Conservation (phyloP, 1,140 invertebrate species). For the Zaprionus ornatus region DNA sequence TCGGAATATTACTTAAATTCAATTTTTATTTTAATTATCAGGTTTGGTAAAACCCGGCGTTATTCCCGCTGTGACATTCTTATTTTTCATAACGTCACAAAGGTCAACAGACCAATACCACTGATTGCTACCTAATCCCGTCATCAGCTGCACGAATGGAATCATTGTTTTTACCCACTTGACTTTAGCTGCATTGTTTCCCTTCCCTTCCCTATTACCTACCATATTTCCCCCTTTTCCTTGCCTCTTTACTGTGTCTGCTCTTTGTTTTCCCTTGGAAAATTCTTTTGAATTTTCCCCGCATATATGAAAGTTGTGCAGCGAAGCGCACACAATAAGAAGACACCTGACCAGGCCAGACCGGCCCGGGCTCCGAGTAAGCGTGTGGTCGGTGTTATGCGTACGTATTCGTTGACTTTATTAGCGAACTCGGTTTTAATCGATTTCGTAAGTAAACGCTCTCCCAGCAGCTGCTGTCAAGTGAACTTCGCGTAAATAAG, state of each 20-base stretch:
- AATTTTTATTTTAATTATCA: slow-evolving; percentile 25
- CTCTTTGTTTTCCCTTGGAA: slow-evolving; percentile 12
- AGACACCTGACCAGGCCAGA: slow-evolving; percentile 16
- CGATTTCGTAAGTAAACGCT: slow-evolving; percentile 46
- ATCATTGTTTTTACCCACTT: slow-evolving; percentile 61
- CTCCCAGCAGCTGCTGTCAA: slow-evolving; percentile 39
- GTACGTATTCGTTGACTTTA: slow-evolving; percentile 24
- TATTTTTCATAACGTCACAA: slow-evolving; percentile 1
- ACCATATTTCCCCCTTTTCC: neutral
- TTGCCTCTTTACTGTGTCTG: slow-evolving; percentile 2
- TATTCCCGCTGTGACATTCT: slow-evolving; percentile 56
- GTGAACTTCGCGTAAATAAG: slow-evolving; percentile 38
- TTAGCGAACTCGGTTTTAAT: slow-evolving; percentile 36
- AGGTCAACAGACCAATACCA: neutral
- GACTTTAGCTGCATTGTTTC: slow-evolving; percentile 47
- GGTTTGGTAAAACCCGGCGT: slow-evolving; percentile 19
- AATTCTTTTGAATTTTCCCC: slow-evolving; percentile 20
- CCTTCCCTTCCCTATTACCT: neutral
- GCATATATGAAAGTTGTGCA: slow-evolving; percentile 40
- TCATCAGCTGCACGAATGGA: slow-evolving; percentile 66
- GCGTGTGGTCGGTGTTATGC: neutral
- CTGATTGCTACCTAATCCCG: slow-evolving; percentile 53
- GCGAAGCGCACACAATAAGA: slow-evolving; percentile 19
- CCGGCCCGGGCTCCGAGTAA: no score
- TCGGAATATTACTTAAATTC: slow-evolving; percentile 24